A percentile compares a stretch with the other conserved stretches of the same genome.
Conservation (phyloP, 2,113 vertebrate genomes). For the Eira barbara region DNA sequence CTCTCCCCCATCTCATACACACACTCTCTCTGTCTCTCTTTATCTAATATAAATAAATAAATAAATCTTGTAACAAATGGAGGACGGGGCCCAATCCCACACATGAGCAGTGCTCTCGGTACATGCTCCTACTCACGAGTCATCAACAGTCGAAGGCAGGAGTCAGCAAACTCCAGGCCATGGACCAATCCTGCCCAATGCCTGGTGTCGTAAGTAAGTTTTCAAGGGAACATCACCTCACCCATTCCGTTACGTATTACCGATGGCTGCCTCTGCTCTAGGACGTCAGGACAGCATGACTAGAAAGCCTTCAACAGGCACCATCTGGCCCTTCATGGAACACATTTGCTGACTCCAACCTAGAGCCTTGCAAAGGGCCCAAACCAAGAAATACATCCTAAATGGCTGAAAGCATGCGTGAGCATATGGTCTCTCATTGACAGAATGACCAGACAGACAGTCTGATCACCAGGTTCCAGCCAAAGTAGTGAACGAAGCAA, state of each 20-base stretch:
- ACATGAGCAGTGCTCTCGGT: background rate
- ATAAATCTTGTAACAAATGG: background rate
- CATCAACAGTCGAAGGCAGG: background rate
- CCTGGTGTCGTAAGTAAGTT: background rate
- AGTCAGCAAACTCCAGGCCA: background rate
- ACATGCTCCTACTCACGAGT: background rate
- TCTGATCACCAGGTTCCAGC: background rate
- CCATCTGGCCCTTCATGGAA: background rate
- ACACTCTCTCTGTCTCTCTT: background rate
- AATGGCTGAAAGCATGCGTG: background rate
- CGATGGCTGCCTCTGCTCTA: background rate
- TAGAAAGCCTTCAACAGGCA: background rate
- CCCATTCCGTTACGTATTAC: background rate
- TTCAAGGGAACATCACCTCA: background rate
- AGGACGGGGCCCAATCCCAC: background rate
- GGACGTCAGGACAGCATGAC: no score
- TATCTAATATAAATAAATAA: background rate
- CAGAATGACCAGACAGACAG: background rate
- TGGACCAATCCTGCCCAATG: background rate
- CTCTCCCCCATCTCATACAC: background rate
- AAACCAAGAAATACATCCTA: background rate
- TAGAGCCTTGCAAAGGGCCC: background rate
- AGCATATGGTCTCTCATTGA: background rate
- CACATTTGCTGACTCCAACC: background rate
- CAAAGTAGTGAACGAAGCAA: background rate